These are phyloP conservation scores for Pegoplata infirma DNA, from an alignment of 2,888 invertebrate species.

Conservation along the genomic window DNA sequence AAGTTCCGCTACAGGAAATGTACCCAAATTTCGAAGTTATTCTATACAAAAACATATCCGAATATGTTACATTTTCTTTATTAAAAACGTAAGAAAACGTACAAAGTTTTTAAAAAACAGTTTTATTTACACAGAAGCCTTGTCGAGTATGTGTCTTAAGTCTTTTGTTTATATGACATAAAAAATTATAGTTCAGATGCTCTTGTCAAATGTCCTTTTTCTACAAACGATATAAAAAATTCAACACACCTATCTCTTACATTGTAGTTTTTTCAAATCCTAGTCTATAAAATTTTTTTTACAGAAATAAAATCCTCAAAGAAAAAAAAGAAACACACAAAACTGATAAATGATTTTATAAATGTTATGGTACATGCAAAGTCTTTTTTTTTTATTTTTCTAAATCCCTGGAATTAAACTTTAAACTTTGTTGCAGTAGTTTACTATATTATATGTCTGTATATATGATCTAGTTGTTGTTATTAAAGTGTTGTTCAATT, in stretches of 20 bases:
- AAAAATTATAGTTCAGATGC: not conserved
- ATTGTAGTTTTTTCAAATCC: no score
- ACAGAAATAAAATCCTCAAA: not conserved
- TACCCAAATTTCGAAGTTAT: no score
- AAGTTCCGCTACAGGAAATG: no score
- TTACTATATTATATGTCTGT: no score
- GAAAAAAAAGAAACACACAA: not conserved
- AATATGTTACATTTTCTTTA: no score
- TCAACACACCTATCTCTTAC: not conserved
- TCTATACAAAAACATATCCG: no score
- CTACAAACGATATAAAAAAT: not conserved
- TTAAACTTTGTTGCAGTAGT: constrained; percentile 55
- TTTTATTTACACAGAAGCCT: no score
- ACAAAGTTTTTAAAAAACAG: no score
- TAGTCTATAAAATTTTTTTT: no score
- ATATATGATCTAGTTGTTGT: constrained; percentile 40
- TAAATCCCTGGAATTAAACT: constrained; percentile 49
- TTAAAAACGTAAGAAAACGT: no score
- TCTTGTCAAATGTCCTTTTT: not conserved
- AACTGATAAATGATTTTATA: constrained; percentile 56
- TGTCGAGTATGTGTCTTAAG: not conserved
- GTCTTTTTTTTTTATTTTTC: constrained; percentile 17
- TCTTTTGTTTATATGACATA: not conserved
- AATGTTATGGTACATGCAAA: constrained; percentile 50
- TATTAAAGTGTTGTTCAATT: constrained; percentile 6